Evolutionary conservation across 2,797 vertebrate species (phyloP).

Genomic region (Pachyuromys duprasi): DNA sequence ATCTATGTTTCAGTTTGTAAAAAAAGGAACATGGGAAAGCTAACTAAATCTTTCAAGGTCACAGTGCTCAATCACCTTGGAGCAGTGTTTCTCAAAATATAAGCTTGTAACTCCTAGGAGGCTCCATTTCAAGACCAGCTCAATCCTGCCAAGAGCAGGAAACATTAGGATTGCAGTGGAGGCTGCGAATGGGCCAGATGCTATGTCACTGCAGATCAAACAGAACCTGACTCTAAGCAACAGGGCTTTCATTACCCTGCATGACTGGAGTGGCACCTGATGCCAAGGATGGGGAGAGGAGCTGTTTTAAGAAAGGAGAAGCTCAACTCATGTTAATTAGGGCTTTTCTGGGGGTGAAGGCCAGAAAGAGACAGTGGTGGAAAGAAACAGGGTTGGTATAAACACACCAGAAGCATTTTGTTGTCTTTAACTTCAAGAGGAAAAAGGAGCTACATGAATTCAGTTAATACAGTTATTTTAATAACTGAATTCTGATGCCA

Average conservation of each 20-base stretch:
- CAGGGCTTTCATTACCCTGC: neutral
- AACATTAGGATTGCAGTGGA: conserved; percentile 14
- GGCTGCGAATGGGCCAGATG: neutral
- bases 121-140: conserved; percentile 41
- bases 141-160: conserved; percentile 58
- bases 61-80: neutral
- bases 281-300: neutral
- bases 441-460: conserved; percentile 25
- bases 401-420: neutral
- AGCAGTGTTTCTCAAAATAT: conserved; percentile 31
- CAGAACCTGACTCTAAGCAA: neutral
- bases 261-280: neutral
- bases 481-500: neutral
- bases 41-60: conserved; percentile 62
- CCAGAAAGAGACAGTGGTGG: neutral
- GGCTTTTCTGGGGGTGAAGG: neutral
- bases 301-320: conserved; percentile 3
- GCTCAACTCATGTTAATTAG: neutral
- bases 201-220: conserved; percentile 35
- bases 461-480: conserved; percentile 1
- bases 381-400: neutral
- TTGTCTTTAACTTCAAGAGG: conserved; percentile 3
- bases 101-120: conserved; percentile 3
- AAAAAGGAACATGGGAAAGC: conserved; percentile 36
- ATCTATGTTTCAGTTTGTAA: neutral